Conservation (phyloP, 2,888 invertebrate genomes). For the Achlya flavicornis region DNA sequence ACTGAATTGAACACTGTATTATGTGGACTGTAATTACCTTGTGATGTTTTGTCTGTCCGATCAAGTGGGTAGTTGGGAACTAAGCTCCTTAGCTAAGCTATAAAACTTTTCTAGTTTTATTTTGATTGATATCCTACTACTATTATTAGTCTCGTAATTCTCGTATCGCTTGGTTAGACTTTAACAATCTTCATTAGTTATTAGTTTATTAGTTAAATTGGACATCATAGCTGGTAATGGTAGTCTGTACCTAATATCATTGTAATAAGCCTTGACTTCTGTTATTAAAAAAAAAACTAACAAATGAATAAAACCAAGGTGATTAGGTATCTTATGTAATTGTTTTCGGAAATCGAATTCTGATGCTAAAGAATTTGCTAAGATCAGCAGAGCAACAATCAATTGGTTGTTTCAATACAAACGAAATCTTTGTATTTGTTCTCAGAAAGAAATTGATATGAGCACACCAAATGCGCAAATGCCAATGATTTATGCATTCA, state of each 20-base stretch:
- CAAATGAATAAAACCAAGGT: neutral
- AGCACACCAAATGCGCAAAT: neutral
- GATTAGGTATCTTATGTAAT: too few relatives aligned
- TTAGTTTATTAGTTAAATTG: too few relatives aligned
- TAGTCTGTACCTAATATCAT: neutral
- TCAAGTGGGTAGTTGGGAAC: neutral
- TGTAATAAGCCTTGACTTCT: neutral
- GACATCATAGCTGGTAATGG: too few relatives aligned
- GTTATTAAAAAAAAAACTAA: neutral
- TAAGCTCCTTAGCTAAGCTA: neutral
- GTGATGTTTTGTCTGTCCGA: neutral
- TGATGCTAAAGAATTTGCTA: neutral
- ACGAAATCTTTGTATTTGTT: neutral
- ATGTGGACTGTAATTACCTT: slow-evolving; percentile 13
- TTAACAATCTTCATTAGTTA: too few relatives aligned
- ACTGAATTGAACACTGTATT: slow-evolving; percentile 31
- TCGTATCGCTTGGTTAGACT: too few relatives aligned
- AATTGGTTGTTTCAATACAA: neutral
- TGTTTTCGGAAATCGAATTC: neutral
- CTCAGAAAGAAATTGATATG: neutral
- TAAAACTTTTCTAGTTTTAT: neutral
- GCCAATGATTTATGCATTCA: neutral
- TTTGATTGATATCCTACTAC: neutral
- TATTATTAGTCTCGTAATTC: too few relatives aligned
- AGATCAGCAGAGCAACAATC: neutral